These are phyloP conservation scores for Augochlorella aurata DNA, from an alignment of 2,888 invertebrate genomes.

Conservation along the genomic window DNA sequence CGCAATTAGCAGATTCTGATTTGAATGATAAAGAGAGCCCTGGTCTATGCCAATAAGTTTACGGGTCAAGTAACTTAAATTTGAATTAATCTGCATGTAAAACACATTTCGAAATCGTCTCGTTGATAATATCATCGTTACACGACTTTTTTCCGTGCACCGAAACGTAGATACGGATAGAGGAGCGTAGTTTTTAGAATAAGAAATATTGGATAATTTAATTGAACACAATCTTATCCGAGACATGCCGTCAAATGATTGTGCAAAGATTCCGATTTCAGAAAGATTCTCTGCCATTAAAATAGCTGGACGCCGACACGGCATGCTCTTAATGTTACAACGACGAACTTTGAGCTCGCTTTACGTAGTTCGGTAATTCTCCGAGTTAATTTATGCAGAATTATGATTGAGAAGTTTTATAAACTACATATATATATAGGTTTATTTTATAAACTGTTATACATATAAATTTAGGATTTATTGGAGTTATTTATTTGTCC, in stretches of 20 bases:
- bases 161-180: neutral
- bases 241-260: neutral
- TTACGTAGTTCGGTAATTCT: neutral
- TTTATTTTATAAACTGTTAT: neutral
- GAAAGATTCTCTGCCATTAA: neutral
- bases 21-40: neutral
- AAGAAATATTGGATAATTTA: neutral
- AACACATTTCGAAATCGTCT: neutral
- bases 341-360: neutral
- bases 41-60: neutral
- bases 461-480: too few species aligned
- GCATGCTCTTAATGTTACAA: neutral
- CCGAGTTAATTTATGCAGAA: neutral
- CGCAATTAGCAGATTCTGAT: neutral
- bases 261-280: neutral
- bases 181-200: neutral
- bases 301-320: neutral
- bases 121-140: neutral
- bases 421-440: neutral
- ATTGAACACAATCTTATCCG: neutral
- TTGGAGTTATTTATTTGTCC: too few species aligned
- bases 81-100: too few species aligned
- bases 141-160: neutral
- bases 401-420: neutral
- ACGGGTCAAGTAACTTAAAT: neutral